Evolutionary conservation across 2,888 invertebrate species (phyloP).

Genomic region (Malacosoma neustria): DNA sequence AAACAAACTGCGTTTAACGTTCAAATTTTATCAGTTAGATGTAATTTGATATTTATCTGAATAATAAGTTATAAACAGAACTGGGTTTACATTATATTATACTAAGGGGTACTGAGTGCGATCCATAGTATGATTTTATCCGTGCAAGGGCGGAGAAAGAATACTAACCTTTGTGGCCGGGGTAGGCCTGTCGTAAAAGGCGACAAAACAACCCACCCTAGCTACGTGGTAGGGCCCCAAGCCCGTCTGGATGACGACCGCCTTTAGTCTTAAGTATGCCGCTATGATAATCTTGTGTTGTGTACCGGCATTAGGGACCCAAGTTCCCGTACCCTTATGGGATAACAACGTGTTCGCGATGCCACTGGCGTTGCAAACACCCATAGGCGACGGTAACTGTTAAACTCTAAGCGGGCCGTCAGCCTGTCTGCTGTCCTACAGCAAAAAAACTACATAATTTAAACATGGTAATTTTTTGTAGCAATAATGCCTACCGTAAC

Average conservation of each 20-base stretch:
- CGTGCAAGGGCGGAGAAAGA: constrained; percentile 2
- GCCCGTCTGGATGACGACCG: background rate
- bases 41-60: no score
- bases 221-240: background rate
- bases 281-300: background rate
- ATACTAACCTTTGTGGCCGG: constrained; percentile 6
- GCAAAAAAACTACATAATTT: background rate
- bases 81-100: no score
- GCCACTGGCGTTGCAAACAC: background rate
- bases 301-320: background rate
- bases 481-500: no score
- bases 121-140: no score
- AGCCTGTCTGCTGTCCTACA: background rate
- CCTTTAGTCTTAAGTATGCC: background rate
- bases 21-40: no score
- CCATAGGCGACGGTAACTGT: background rate
- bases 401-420: background rate
- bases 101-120: no score
- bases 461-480: no score
- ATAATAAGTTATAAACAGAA: no score
- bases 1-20: no score
- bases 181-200: constrained; percentile 1
- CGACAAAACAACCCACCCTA: no score
- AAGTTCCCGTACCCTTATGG: background rate
- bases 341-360: background rate